Base-by-base conservation (phyloP, 2,797 vertebrate species). In the Alosa sapidissima region DNA sequence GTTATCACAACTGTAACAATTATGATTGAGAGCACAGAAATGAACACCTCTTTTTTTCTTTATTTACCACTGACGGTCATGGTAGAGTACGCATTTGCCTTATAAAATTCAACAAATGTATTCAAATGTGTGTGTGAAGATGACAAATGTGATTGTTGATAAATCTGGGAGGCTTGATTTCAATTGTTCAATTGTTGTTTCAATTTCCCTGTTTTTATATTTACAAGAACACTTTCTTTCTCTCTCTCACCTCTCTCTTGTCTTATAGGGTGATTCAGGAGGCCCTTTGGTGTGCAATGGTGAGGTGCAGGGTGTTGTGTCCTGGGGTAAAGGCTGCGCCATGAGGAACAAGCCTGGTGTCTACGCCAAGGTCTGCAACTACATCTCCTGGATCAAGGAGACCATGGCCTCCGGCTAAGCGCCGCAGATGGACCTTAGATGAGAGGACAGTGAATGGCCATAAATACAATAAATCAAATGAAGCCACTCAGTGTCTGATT, bases 311-410 rank as follows among this genome's bases (percentile, higher is more conserved):
- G 83, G 87, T 11, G 54, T 86, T 9, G 85, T 86, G 21, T 86
- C 83, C 33, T 88, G 87, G 85, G 87, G 85, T n/a, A 81, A 84
- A 6, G 87, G 85, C 81, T 86, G 85, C 78, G 87, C 87, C n/a
- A 10, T 82, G 72, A 54, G 6, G 83, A 78, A 86, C 72, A 49
- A 85, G 11, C 87, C 87, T 2, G 85, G 85, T 1, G 87, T 94
- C 81, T 94, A 93, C 10, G 90, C 89, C 84, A 93, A 91, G 0
- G 91, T 94, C 78, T 93, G 93, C 65, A 90, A 87, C 89, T 93
- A 90, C 91, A 93, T 89, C 88, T 87, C 82, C 89, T 94, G 93
- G 93, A 94, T 94, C 88, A 88, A 75, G 68, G 68, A 75, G 13
- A 75, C 68, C 16, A 75, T 75, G 68, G 68, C 68, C 68, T 75